Conservation (phyloP, 2,797 vertebrate genomes). For the Notoglanidium macrostoma region DNA sequence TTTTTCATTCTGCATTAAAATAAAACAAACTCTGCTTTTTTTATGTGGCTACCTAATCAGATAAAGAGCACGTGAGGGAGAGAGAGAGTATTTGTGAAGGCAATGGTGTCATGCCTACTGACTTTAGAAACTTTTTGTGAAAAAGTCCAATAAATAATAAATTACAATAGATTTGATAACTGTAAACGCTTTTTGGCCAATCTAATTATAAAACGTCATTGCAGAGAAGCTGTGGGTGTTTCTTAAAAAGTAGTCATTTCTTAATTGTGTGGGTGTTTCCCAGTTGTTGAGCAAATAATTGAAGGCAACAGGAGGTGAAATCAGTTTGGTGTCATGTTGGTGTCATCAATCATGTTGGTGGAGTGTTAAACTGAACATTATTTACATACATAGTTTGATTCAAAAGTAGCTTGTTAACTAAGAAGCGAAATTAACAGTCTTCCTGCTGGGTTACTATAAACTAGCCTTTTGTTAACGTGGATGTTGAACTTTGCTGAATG, state of each 20-base stretch:
- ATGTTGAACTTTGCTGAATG: background rate
- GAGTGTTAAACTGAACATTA: background rate
- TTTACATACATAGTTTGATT: background rate
- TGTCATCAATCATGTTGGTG: too few relatives aligned
- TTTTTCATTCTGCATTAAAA: slow-evolving; percentile 37
- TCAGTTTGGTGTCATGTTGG: background rate
- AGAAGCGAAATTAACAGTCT: background rate
- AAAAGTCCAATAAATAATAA: background rate
- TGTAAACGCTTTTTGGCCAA: background rate
- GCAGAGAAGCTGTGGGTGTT: background rate
- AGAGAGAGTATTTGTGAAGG: background rate
- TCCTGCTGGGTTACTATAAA: background rate
- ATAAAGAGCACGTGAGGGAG: background rate
- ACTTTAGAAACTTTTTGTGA: background rate
- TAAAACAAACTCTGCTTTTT: slow-evolving; percentile 32
- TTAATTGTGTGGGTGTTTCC: background rate
- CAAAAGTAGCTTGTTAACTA: background rate
- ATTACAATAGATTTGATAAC: background rate
- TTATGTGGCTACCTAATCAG: slow-evolving; percentile 40
- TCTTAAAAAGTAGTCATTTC: slow-evolving; percentile 17
- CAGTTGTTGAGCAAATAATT: background rate
- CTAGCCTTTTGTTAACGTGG: too few relatives aligned
- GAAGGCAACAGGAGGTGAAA: background rate
- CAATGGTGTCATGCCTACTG: background rate
- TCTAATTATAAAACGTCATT: background rate